Conservation (phyloP, 2,113 vertebrate genomes). For the Girardinichthys multiradiatus region DNA sequence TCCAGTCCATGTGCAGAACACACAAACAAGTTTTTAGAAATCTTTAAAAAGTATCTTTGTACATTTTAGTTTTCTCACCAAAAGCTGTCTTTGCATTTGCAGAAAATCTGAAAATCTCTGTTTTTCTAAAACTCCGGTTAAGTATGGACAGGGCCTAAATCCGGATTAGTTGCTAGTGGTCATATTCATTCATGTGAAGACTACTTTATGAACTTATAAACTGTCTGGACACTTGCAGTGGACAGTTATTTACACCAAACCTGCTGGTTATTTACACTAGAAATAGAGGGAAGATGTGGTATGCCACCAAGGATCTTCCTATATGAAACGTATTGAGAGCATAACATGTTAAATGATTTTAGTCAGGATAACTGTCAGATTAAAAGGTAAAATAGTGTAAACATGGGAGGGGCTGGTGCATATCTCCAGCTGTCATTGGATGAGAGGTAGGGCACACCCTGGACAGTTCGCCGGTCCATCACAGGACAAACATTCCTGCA, state of each 20-base stretch:
- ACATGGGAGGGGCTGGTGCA: too few relatives aligned
- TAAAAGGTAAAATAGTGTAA: too few relatives aligned
- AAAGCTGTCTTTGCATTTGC: neutral
- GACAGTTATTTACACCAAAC: neutral
- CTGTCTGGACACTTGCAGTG: neutral
- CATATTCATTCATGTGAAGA: neutral
- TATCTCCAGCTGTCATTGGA: too few relatives aligned
- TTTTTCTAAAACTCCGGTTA: neutral
- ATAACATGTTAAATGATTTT: neutral
- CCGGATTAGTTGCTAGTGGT: neutral
- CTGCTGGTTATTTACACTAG: neutral
- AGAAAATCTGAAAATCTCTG: neutral
- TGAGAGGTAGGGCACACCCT: too few relatives aligned
- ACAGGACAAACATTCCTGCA: too few relatives aligned
- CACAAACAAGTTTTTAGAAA: too few relatives aligned
- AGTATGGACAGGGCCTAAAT: neutral
- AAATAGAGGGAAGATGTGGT: neutral
- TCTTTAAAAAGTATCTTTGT: too few relatives aligned
- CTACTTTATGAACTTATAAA: neutral
- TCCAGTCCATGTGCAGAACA: too few relatives aligned
- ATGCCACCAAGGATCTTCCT: too few relatives aligned
- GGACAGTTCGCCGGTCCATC: too few relatives aligned
- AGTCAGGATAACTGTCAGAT: too few relatives aligned
- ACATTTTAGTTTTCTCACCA: neutral
- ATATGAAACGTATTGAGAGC: too few relatives aligned